phyloP scores from a whole-genome alignment of 2,113 vertebrate genomes.

The Misgurnus mizolepis region DNA sequence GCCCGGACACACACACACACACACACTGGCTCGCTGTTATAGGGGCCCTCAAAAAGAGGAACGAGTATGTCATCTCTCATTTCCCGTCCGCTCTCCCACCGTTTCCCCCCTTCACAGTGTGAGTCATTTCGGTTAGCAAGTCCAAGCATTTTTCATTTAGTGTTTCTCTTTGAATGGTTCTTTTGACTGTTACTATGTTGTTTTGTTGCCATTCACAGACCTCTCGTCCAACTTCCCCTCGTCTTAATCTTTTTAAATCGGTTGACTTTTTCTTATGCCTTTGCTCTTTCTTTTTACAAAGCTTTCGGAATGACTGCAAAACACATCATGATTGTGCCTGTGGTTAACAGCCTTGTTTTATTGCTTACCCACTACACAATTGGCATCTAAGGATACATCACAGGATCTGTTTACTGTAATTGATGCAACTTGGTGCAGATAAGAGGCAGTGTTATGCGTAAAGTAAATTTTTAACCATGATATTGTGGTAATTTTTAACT shows the following conservation, averaged over 20 bases:
- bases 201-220: constrained; percentile 29
- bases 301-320: background rate
- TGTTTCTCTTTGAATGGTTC: constrained; percentile 22
- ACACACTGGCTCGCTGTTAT: constrained; percentile 47
- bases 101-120: constrained; percentile 37
- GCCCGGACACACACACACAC: constrained; percentile 37
- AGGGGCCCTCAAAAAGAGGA: constrained; percentile 52
- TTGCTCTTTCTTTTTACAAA: background rate
- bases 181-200: constrained; percentile 35
- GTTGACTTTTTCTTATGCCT: background rate
- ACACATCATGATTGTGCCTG: background rate
- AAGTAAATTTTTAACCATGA: too few species aligned
- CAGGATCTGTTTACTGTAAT: background rate
- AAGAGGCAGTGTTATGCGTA: too few species aligned
- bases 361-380: constrained; percentile 8
- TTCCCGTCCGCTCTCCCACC: constrained; percentile 45
- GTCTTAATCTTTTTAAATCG: background rate
- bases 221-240: constrained; percentile 11
- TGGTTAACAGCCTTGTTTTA: constrained; percentile 8
- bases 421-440: too few species aligned
- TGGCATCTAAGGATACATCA: background rate
- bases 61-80: constrained; percentile 58
- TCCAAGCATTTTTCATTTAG: constrained; percentile 39
- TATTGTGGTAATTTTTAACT: too few species aligned
- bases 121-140: constrained; percentile 41